Evolutionary conservation across 2,113 vertebrate species (phyloP), one percentile per base, ranked within the genome.

Genomic region (Callipepla californica): DNA sequence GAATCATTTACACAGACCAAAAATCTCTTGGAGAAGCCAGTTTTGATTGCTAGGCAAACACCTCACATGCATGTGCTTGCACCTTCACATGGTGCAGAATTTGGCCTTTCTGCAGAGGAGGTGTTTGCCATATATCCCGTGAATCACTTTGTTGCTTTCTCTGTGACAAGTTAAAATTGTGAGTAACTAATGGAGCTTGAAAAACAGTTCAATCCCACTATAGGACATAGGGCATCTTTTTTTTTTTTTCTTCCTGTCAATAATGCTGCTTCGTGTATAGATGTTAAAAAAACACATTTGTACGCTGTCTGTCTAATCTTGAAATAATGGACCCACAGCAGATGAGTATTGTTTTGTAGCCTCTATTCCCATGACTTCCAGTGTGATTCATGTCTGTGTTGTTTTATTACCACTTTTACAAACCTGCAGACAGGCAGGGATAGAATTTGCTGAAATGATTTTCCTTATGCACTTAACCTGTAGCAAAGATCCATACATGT

Each of bases 101-200:
- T 69, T 17, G 22, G 55, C 42, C 79, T 85, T 42, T 42, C 74
- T 67, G 45, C 5, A 47, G 69, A 25, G 50, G 5, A 69, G 28
- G 21, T 48, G 32, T 74, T 89, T 70, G 65, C 47, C 21, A 6
- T 25, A 9, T 51, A 51, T 67, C 34, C 79, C 57, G 19, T 9
- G 1, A 80, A 53, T 20, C 62, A 70, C 66, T 94, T 69, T 84
- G 65, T 48, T 83, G 57, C 87, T 84, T 87, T 83, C 82, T 84
- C 78, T n/a, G 85, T 80, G 81, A 47, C 45, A 48, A 57, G 45
- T 68, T 90, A 28, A 78, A 91, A 45, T 23, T 36, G 57, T 85
- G 94, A 94, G 85, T 96, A 95, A 82, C 85, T 96, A 87, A 86
- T 7, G 87, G 85, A 88, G 73, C 80, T 13, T 90, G 66, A 84